Evolutionary conservation across 2,113 vertebrate genomes (phyloP), one percentile per base, ranked within the genome.

Genomic region (Delphinus delphis): DNA sequence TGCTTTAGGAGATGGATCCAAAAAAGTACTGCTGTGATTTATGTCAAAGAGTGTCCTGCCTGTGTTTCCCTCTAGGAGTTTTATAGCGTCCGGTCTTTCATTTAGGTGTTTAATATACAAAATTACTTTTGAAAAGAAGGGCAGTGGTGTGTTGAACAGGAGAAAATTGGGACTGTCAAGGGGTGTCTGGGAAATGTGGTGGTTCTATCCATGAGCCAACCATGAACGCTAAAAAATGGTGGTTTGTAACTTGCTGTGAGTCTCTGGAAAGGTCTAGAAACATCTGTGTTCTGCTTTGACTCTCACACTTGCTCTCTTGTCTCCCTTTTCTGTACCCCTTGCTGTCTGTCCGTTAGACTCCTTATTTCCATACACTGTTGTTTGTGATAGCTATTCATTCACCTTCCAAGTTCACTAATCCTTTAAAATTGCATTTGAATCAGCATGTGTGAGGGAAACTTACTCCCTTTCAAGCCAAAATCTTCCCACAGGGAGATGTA

Each of bases 401-500:
- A 74, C 28, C 28, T 84, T 77, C 88, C 55, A 82, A 47, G 74
- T 79, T 65, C 38, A 36, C 7, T 65, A 26, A 55, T 86, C 21
- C 86, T 82, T 94, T 90, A 47, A 89, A 93, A 94, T 84, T 33
- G 55, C 18, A 47, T 81, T 76, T 95, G 15, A 94, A 92, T 44
- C 85, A 20, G 60, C n/a, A 55, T 9, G 15, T 41, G 41, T 92
- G 41, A 81, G 26, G 33, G 50, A 76, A 60, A 28, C 47, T 84
- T 55, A 38, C n/a, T 80, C 5, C 74, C 44, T 70, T 67, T 67
- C 53, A 36, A 92, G 63, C 41, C 60, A 60, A 93, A 70, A n/a
- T 65, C 55, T 33, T 81, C n/a, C 36, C 70, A 13, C 1, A 31
- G 28, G 41, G 55, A 93, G 5, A 53, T 70, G 4, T 47, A 33